Percentiles rank a stretch among this genome's conserved stretches.
phyloP scores from a whole-genome alignment of 2,113 vertebrate species.

The Astur gentilis region DNA sequence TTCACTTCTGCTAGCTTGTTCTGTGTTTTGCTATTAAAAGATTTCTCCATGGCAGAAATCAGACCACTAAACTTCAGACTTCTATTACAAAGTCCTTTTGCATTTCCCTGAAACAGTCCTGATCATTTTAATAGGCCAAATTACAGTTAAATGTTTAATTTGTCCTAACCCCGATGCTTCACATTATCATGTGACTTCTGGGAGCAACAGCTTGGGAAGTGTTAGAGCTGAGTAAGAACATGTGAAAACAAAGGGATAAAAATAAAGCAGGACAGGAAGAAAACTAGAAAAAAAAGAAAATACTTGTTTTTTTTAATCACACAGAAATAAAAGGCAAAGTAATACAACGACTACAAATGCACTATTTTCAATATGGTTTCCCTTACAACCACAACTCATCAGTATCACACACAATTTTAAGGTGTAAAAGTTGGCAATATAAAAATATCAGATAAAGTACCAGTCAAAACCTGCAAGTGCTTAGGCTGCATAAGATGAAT shows the following conservation, averaged over 20 bases:
- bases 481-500: background rate
- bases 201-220: conserved; percentile 7
- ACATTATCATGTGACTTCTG: background rate
- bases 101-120: background rate
- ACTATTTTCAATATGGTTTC: background rate
- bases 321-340: background rate
- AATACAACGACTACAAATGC: background rate
- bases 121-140: background rate
- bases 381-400: background rate
- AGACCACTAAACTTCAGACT: background rate
- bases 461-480: background rate
- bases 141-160: background rate
- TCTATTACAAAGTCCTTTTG: background rate
- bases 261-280: background rate
- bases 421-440: background rate
- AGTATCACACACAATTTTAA: background rate
- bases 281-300: background rate
- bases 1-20: background rate
- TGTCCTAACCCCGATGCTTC: background rate
- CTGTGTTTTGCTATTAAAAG: background rate
- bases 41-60: background rate
- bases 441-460: background rate
- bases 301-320: background rate
- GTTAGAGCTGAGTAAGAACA: conserved; percentile 7
- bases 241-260: conserved; percentile 32